Conservation (phyloP, 2,113 vertebrate genomes). For the Casuarius casuarius region DNA sequence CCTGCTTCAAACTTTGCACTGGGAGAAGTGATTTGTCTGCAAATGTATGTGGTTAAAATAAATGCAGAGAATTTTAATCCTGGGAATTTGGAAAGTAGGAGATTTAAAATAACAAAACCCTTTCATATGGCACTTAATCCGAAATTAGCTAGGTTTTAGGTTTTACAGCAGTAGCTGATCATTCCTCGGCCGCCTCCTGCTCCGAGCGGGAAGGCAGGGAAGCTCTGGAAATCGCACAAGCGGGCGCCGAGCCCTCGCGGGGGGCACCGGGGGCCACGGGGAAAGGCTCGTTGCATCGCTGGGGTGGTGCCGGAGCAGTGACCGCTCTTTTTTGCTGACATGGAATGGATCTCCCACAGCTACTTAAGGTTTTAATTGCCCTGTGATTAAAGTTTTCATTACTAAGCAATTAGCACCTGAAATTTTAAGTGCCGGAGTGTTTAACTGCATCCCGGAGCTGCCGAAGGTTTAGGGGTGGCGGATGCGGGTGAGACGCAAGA, state of each 20-base stretch:
- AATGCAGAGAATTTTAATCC: conserved; percentile 73
- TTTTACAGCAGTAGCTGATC: conserved; percentile 44
- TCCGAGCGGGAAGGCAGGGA: neutral
- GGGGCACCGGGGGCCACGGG: neutral
- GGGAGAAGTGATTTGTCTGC: conserved; percentile 71
- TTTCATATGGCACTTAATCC: conserved; percentile 70
- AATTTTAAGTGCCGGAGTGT: conserved; percentile 70
- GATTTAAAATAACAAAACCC: conserved; percentile 74
- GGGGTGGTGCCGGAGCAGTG: neutral
- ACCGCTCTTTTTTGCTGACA: conserved; percentile 46
- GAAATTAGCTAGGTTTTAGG: conserved; percentile 61
- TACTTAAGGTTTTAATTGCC: conserved; percentile 71
- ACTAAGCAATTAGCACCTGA: conserved; percentile 74
- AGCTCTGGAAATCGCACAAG: neutral
- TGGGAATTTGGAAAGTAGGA: conserved; percentile 71
- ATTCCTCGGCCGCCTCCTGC: conserved; percentile 11
- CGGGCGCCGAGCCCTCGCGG: neutral
- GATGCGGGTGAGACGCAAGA: conserved; percentile 38
- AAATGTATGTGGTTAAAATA: conserved; percentile 73
- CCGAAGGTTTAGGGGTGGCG: conserved; percentile 55
- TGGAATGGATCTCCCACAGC: conserved; percentile 71
- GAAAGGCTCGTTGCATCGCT: neutral
- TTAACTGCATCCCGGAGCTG: conserved; percentile 66
- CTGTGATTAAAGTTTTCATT: conserved; percentile 76
- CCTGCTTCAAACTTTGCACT: conserved; percentile 52